Evolutionary conservation across 2,888 invertebrate genomes (phyloP).

Genomic region (Lochmaea crataegi): DNA sequence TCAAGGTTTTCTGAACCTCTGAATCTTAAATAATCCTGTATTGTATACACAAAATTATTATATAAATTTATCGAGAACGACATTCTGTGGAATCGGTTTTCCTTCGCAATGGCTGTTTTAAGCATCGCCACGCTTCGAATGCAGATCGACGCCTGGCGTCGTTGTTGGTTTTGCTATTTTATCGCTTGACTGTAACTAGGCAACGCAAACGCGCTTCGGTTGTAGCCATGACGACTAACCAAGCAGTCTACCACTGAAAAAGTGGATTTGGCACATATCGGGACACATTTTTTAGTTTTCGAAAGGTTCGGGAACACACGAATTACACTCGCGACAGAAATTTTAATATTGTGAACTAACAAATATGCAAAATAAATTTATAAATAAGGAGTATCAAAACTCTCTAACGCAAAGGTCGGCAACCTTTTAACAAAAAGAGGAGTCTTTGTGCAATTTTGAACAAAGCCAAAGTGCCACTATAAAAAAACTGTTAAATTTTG

Average conservation of each 20-base stretch:
- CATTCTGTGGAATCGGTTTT: not conserved
- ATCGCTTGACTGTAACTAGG: slow-evolving; percentile 44
- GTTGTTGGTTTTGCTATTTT: slow-evolving; percentile 45
- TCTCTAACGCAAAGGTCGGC: too few relatives aligned
- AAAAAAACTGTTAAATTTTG: too few relatives aligned
- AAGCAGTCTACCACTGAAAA: slow-evolving; percentile 36
- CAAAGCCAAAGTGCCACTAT: too few relatives aligned
- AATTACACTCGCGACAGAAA: not conserved
- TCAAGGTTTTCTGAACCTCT: too few relatives aligned
- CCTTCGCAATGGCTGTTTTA: not conserved
- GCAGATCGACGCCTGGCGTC: slow-evolving; percentile 36
- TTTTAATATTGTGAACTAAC: not conserved
- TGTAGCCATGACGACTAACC: slow-evolving; percentile 43
- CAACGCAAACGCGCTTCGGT: slow-evolving; percentile 37
- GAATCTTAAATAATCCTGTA: too few relatives aligned
- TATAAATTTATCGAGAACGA: not conserved
- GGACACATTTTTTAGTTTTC: slow-evolving; percentile 7
- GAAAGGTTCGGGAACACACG: not conserved
- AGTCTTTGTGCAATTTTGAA: too few relatives aligned
- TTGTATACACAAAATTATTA: not conserved
- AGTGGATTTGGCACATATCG: slow-evolving; percentile 31
- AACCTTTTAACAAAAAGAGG: too few relatives aligned
- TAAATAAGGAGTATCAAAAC: too few relatives aligned
- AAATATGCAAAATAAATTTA: not conserved
- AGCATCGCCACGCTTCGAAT: not conserved